Base-by-base conservation (phyloP, 2,113 vertebrate species). In the human region DNA sequence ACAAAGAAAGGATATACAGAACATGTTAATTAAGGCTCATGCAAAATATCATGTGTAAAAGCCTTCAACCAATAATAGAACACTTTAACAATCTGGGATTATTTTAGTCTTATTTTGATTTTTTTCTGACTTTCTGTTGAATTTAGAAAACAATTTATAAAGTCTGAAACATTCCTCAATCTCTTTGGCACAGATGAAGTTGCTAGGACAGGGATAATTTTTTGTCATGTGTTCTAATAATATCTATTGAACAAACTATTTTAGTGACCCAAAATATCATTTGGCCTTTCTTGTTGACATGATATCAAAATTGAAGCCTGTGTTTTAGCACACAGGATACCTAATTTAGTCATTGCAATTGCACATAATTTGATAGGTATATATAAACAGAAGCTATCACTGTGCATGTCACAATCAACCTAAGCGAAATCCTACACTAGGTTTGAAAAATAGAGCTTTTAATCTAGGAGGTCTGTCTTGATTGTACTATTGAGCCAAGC, bases 371-470 rank as follows among this genome's bases (percentile, higher is more conserved):
- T 61, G n/a, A 66, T 94, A 95, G 32, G 50, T 89, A 83, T 48
- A 38, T 35, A 64, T 89, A 95, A 95, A 76, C 52, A 96, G 79
- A 85, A 73, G 11, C 50, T 32, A 86, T 95, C 32, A 13, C 8
- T 80, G n/a, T 87, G 35, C 35, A 66, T 89, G 48, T n/a, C 64
- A 92, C 50, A 95, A 57, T 66, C 30, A 89, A 43, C 35, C n/a
- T 79, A 22, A 23, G 17, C 55, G 73, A 89, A 96, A 97, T 61
- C 2, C 14, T 87, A 83, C 25, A 35, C 32, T 89, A 22, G 30
- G 27, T 81, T 93, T 92, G 27, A 89, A 97, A 97, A 84, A 64
- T 38, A 55, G 59, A 94, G 32, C 55, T 64, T 95, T 96, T 89
- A 93, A 92, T 94, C 45, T 79, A 79, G 6, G 6, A 68, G 25